Conservation (phyloP, 2,888 invertebrate species). For the Pharmacophagus antenor region DNA sequence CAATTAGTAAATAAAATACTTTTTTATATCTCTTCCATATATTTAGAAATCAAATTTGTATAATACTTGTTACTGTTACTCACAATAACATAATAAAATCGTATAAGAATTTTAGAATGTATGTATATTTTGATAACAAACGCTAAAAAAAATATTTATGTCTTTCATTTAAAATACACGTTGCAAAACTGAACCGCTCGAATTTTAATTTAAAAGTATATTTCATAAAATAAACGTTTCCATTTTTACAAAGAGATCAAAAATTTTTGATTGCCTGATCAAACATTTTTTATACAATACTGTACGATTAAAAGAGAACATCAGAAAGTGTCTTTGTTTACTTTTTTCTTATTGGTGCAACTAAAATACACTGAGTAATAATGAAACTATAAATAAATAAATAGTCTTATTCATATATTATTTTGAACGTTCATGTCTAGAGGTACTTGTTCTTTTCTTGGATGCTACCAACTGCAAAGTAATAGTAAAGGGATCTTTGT, state of each 20-base stretch:
- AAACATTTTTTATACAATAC: background rate
- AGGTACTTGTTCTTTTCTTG: background rate
- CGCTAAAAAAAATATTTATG: too few species aligned
- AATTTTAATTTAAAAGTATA: too few species aligned
- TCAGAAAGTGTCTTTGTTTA: background rate
- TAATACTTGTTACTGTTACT: too few species aligned
- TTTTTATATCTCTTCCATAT: too few species aligned
- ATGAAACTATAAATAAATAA: background rate
- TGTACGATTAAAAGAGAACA: background rate
- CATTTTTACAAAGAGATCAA: background rate
- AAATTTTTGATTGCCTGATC: background rate
- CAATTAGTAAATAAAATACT: too few species aligned
- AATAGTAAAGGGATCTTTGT: background rate
- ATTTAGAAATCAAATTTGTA: too few species aligned
- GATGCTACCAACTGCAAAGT: background rate
- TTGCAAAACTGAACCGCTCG: too few species aligned
- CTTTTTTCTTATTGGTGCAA: background rate
- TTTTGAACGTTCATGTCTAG: background rate
- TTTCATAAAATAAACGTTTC: background rate
- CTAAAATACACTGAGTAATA: background rate
- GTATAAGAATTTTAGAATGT: too few species aligned
- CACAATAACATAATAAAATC: too few species aligned
- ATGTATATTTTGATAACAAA: too few species aligned
- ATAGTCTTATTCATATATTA: background rate
- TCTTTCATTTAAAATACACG: too few species aligned